phyloP scores from a whole-genome alignment of 2,113 vertebrate species.

The Prinia subflava region DNA sequence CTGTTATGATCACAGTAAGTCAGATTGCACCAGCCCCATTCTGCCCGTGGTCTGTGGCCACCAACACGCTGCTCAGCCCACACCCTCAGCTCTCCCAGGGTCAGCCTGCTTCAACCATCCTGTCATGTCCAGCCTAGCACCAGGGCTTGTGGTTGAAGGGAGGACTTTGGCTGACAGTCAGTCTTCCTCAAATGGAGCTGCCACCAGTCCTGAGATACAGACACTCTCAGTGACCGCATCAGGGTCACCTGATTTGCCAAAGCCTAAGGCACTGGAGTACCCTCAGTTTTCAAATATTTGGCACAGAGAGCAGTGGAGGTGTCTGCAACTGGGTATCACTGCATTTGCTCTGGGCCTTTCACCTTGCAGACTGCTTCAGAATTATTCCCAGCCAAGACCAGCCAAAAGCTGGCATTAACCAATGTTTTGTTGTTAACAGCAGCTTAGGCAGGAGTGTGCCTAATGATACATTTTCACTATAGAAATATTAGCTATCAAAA shows the following conservation, averaged over 20 bases:
- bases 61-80: rapidly evolving
- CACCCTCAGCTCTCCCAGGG: neutral
- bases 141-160: neutral
- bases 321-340: neutral
- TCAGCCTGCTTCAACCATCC: neutral
- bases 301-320: neutral
- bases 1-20: conserved; percentile 93
- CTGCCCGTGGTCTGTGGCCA: rapidly evolving
- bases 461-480: neutral
- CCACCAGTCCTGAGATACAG: neutral
- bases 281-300: neutral
- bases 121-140: rapidly evolving
- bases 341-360: neutral
- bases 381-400: neutral
- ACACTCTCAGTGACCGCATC: neutral
- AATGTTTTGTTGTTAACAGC: neutral
- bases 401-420: neutral
- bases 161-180: neutral
- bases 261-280: neutral
- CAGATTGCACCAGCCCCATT: neutral
- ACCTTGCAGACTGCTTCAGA: neutral
- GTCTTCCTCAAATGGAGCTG: neutral
- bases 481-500: neutral
- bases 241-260: neutral
- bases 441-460: neutral